Base-by-base conservation (phyloP, 1,140 invertebrate species). In the Philopotamus ludificatus region DNA sequence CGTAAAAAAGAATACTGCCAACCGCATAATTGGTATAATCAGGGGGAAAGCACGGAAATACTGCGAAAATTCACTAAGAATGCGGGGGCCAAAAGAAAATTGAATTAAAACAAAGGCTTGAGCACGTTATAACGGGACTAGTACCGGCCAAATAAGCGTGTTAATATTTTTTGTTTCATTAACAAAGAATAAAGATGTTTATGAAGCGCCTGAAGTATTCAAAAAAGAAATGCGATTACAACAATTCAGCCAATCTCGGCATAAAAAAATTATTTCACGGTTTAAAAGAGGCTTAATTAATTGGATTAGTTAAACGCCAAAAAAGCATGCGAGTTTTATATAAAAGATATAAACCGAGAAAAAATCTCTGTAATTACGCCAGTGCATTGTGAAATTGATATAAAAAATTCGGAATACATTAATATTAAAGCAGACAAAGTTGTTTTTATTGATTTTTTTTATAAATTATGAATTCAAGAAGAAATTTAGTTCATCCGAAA, bases 101-200 rank as follows among this genome's bases (percentile, higher is more conserved):
- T 70, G 61, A 70, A 70, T 70, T 70, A 70, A 70, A 66, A 70
- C 68, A 70, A 70, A 70, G 68, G 68, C 68, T 69, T 66, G 67
- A 69, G 54, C 28, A 60, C 57, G 57, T 60, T 60, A 42, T 60
- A 60, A 41, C 39, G 58, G 58, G 47, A 47, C 62, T 50, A 53
- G 41, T 49, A 26, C 20, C 51, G 41, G 9, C 42, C 45, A 16
- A 45, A 44, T 54, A 68, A 42, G 62, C 58, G 64, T 54, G 44
- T 66, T 59, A 63, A 69, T 69, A 65, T 69, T 69, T 69, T 65
- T 69, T 25, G n/a, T 60, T 49, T 69, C 67, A 69, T 69, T 63
- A 61, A 50, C 59, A 44, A 63, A 54, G 55, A 45, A 63, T 20
- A 62, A 50, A 60, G 21, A 47, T 60, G 57, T 45, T 57, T 57